Conservation (phyloP, 2,113 vertebrate species). For the Aviceda subcristata region DNA sequence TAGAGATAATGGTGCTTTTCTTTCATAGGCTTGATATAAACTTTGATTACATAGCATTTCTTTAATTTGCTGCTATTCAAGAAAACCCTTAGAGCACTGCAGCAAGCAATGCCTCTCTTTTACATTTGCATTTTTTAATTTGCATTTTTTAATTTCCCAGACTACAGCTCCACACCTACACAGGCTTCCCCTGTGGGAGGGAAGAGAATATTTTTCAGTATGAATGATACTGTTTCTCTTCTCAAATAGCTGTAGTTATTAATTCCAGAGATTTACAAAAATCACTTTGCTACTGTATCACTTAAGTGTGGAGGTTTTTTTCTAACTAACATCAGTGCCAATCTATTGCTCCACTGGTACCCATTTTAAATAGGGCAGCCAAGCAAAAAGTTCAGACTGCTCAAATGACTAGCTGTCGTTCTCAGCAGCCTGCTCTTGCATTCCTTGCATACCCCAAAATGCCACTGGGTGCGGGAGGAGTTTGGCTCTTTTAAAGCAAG, state of each 20-base stretch:
- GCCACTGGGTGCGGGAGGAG: neutral
- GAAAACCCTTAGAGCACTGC: slow-evolving; percentile 72
- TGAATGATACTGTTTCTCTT: slow-evolving; percentile 71
- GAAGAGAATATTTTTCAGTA: slow-evolving; percentile 69
- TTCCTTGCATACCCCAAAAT: slow-evolving; percentile 12
- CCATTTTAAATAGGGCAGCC: slow-evolving; percentile 38
- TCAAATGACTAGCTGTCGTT: neutral
- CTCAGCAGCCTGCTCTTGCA: neutral
- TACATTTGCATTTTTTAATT: slow-evolving; percentile 78
- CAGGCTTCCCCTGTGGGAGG: slow-evolving; percentile 66
- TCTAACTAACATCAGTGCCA: neutral
- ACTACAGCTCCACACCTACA: slow-evolving; percentile 71
- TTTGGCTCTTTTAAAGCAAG: neutral
- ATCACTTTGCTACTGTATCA: slow-evolving; percentile 41
- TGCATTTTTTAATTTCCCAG: slow-evolving; percentile 81
- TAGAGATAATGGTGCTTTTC: slow-evolving; percentile 71
- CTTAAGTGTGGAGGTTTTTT: slow-evolving; percentile 5
- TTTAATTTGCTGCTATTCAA: slow-evolving; percentile 80
- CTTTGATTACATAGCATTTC: slow-evolving; percentile 80
- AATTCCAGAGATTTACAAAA: slow-evolving; percentile 57
- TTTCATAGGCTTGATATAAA: slow-evolving; percentile 76
- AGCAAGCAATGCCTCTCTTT: slow-evolving; percentile 65
- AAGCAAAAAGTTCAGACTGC: slow-evolving; percentile 5
- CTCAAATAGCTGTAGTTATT: slow-evolving; percentile 63
- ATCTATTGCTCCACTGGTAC: slow-evolving; percentile 13